Percentiles rank a stretch among this genome's conserved stretches.
Evolutionary conservation across 2,888 invertebrate species (phyloP).

Genomic region (Galeopsomyia nigrocyanea): DNA sequence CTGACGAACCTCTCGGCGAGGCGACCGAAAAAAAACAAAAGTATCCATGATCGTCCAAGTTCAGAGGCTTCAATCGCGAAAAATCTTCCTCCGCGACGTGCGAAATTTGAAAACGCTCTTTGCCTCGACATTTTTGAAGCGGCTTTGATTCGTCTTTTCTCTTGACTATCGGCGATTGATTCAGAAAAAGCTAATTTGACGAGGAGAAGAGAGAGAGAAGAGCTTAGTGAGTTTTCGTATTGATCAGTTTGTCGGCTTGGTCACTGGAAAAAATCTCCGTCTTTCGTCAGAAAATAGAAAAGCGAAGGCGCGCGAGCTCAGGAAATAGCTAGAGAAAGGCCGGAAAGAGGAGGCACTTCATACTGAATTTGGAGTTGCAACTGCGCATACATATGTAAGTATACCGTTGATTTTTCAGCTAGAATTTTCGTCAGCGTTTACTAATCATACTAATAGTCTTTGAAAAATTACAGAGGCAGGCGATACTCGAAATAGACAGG

Average conservation of each 20-base stretch:
- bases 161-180: background rate
- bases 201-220: background rate
- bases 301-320: slow-evolving; percentile 7
- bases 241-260: slow-evolving; percentile 45
- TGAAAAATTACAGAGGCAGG: background rate
- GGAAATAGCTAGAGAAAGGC: background rate
- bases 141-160: background rate
- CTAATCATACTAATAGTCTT: too few species aligned
- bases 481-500: background rate
- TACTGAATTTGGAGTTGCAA: too few species aligned
- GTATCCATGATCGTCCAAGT: background rate
- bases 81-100: background rate
- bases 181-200: background rate
- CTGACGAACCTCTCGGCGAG: background rate
- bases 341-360: background rate
- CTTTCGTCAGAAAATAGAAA: slow-evolving; percentile 29
- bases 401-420: too few species aligned
- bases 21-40: too few species aligned
- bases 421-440: too few species aligned
- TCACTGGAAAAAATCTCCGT: slow-evolving; percentile 31
- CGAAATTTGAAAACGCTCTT: slow-evolving; percentile 13
- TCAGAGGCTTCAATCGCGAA: background rate
- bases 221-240: slow-evolving; percentile 39
- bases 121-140: background rate
- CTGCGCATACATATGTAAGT: too few species aligned